Base-by-base conservation (phyloP, 2,888 invertebrate species). In the Netelia inedita region DNA sequence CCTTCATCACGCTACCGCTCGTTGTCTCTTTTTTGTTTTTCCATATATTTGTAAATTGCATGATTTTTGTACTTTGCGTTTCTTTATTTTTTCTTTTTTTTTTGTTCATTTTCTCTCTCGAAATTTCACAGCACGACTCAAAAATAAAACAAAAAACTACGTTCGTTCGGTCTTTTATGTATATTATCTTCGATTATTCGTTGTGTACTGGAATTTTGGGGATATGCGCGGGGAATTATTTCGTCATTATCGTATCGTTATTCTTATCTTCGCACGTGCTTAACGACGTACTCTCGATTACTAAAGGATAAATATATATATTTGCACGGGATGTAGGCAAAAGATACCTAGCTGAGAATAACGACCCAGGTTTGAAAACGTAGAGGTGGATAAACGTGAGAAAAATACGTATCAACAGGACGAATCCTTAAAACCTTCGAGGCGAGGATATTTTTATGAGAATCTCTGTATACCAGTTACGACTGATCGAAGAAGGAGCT, bases 251-350 rank as follows among this genome's bases (percentile, higher is more conserved):
- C 19, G 16, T 57, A 59, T 21, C 5, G 6, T 41, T 72, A 35
- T 23, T 79, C 23, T 57, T 65, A 9, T 43, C 19, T 11, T 55
- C 16, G 16, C 41, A 76, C 35, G 35, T 35, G 6, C 35, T 35
- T 35, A 35, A 35, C 6, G 35, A 35, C 50, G 63, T 63, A 21
- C 11, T 71, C 28, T 28, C 59, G 16, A 72, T 41, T 41, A 74
- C 57, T 69, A 82, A 69, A 71, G 41, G 55, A 50, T 72, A 79
- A 86, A 82, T 69, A 68, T 82, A 28, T 85, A 72, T 84, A 78
- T 86, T 87, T 86, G 78, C 82, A 87, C 82, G 90, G 90, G 88
- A 85, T 89, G 85, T 91, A 93, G 92, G 92, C 72, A 90, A 92
- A 90, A 90, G 90, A 90, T 89, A 91, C 86, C 87, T 90, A 88